These are phyloP conservation scores for Zaprionus ornatus DNA, from an alignment of 1,140 invertebrate genomes.

Conservation along the genomic window DNA sequence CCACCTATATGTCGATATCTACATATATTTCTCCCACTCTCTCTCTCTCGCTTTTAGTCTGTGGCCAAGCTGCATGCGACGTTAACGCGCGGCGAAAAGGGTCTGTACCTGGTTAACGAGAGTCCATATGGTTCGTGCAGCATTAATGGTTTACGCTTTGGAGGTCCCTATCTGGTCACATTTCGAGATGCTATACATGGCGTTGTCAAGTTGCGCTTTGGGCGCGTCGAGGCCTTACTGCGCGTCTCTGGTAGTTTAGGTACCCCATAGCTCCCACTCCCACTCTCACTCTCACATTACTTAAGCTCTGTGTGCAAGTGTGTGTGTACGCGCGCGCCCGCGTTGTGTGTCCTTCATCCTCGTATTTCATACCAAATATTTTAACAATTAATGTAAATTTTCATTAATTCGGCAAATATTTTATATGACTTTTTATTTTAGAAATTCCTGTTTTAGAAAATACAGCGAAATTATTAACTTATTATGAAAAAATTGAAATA, in stretches of 20 bases:
- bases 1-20: not conserved
- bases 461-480: too few relatives aligned
- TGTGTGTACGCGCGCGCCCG: too few relatives aligned
- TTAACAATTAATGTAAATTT: not conserved
- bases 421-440: too few relatives aligned
- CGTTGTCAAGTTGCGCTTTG: slow-evolving; percentile 33
- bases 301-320: not conserved
- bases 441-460: too few relatives aligned
- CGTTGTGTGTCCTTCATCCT: not conserved
- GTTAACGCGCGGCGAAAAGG: slow-evolving; percentile 38
- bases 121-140: slow-evolving; percentile 29
- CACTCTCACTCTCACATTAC: not conserved
- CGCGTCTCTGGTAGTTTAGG: slow-evolving; percentile 24
- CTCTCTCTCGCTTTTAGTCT: not conserved
- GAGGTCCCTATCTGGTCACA: slow-evolving; percentile 39
- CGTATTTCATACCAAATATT: not conserved
- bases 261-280: not conserved
- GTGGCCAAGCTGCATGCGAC: slow-evolving; percentile 41
- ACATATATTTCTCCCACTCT: not conserved
- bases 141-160: slow-evolving; percentile 30
- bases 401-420: too few relatives aligned
- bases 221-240: slow-evolving; percentile 26
- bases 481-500: not conserved
- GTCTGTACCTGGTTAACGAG: slow-evolving; percentile 44
- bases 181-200: slow-evolving; percentile 37